phyloP scores from a whole-genome alignment of 2,797 vertebrate genomes.

The Sebastes steindachneri region DNA sequence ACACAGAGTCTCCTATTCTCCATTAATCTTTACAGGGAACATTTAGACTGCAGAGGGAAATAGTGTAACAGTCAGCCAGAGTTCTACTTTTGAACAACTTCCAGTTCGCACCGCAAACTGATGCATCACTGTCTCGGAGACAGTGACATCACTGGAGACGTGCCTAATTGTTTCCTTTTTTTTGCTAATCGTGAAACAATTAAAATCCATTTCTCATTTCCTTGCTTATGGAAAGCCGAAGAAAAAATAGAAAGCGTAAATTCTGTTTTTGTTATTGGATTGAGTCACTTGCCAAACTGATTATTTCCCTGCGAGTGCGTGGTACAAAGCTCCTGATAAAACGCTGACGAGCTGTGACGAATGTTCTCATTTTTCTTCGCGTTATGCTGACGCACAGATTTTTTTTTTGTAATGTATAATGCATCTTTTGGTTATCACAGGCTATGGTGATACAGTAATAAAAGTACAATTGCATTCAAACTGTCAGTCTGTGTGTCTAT shows the following conservation, averaged over 20 bases:
- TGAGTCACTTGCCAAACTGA: constrained; percentile 72
- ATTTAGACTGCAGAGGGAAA: constrained; percentile 29
- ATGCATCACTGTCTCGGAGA: constrained; percentile 48
- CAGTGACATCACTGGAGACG: constrained; percentile 50
- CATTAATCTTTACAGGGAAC: constrained; percentile 45
- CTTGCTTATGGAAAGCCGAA: constrained; percentile 40
- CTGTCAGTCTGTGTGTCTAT: constrained; percentile 7
- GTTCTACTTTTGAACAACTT: constrained; percentile 48
- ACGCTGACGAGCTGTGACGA: constrained; percentile 52
- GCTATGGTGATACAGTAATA: constrained; percentile 16
- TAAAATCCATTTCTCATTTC: constrained; percentile 58
- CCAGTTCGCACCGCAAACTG: constrained; percentile 33
- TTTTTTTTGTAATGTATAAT: constrained; percentile 33
- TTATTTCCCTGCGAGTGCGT: constrained; percentile 45
- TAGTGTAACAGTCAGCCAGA: constrained; percentile 42
- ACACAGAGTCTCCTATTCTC: constrained; percentile 5
- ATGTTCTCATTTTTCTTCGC: constrained; percentile 50
- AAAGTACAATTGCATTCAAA: constrained; percentile 24
- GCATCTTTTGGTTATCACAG: constrained; percentile 30
- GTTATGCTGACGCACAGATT: constrained; percentile 53
- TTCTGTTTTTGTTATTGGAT: constrained; percentile 74
- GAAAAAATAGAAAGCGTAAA: constrained; percentile 56
- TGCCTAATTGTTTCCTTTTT: constrained; percentile 49
- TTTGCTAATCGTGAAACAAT: constrained; percentile 62
- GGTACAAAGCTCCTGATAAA: constrained; percentile 59